Conservation (phyloP, 2,797 vertebrate species). For the Aulostomus chinensis region DNA sequence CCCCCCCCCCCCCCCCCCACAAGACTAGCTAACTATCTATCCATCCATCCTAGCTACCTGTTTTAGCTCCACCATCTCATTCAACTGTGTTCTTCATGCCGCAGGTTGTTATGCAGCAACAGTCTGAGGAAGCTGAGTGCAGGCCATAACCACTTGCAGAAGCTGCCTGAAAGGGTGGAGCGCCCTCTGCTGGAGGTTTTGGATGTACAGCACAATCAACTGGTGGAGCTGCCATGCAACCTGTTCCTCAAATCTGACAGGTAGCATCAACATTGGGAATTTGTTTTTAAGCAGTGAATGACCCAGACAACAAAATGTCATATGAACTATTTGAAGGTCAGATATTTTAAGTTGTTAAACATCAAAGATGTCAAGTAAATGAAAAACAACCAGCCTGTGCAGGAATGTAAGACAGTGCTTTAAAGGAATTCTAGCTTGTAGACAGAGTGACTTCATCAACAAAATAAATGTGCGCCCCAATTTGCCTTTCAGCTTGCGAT, state of each 20-base stretch:
- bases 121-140: slow-evolving; percentile 92
- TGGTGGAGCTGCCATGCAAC: slow-evolving; percentile 90
- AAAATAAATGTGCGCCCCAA: not conserved
- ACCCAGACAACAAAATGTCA: too few relatives aligned
- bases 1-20: too few relatives aligned
- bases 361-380: slow-evolving; percentile 18
- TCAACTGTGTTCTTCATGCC: slow-evolving; percentile 25
- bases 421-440: too few relatives aligned
- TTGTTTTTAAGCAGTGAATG: slow-evolving; percentile 9
- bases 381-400: not conserved
- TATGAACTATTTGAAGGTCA: too few relatives aligned
- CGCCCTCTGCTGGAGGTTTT: slow-evolving; percentile 90
- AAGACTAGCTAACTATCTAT: not conserved
- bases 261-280: slow-evolving; percentile 65
- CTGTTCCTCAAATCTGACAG: slow-evolving; percentile 94
- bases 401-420: too few relatives aligned
- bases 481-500: slow-evolving; percentile 83
- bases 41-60: not conserved
- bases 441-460: not conserved
- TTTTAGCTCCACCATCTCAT: slow-evolving; percentile 17
- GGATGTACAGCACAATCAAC: slow-evolving; percentile 95
- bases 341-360: too few relatives aligned
- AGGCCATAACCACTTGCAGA: slow-evolving; percentile 88
- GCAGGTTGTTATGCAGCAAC: slow-evolving; percentile 90
- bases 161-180: slow-evolving; percentile 91